These are phyloP conservation scores for Cantharis nigra DNA, from an alignment of 2,888 invertebrate genomes.

Conservation along the genomic window DNA sequence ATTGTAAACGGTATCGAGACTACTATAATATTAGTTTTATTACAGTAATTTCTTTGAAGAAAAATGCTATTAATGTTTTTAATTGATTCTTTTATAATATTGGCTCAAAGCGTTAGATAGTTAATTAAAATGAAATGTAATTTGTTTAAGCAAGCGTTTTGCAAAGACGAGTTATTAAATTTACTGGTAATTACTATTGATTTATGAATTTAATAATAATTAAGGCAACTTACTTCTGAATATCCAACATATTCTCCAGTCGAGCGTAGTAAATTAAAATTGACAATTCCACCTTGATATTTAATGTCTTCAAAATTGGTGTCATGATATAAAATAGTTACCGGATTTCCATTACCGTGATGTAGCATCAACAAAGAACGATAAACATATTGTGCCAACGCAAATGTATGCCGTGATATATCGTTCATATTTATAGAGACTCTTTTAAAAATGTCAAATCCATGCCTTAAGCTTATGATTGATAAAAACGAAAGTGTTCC, in stretches of 20 bases:
- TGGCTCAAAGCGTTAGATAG: background rate
- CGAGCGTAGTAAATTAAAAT: constrained; percentile 82
- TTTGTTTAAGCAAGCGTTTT: background rate
- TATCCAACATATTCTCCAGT: constrained; percentile 85
- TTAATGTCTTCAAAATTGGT: constrained; percentile 64
- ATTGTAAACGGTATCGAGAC: too few relatives aligned
- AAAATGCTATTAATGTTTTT: background rate
- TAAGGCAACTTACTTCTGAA: constrained; percentile 68
- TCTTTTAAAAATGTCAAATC: constrained; percentile 74
- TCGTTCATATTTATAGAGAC: constrained; percentile 68
- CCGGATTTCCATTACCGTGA: constrained; percentile 74
- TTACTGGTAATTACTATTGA: background rate
- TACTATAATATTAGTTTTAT: too few relatives aligned
- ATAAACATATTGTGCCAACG: constrained; percentile 75
- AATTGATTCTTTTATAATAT: background rate
- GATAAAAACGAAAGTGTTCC: constrained; percentile 89
- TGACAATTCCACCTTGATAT: constrained; percentile 83
- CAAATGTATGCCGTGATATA: constrained; percentile 75
- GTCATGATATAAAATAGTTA: constrained; percentile 75
- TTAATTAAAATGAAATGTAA: background rate
- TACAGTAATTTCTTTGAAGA: too few relatives aligned
- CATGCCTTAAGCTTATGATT: constrained; percentile 80
- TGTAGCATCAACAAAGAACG: constrained; percentile 63
- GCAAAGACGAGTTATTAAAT: background rate
- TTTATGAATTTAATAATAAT: background rate